These are phyloP conservation scores for Apodemia duryi DNA, from an alignment of 2,888 invertebrate species.

Conservation along the genomic window DNA sequence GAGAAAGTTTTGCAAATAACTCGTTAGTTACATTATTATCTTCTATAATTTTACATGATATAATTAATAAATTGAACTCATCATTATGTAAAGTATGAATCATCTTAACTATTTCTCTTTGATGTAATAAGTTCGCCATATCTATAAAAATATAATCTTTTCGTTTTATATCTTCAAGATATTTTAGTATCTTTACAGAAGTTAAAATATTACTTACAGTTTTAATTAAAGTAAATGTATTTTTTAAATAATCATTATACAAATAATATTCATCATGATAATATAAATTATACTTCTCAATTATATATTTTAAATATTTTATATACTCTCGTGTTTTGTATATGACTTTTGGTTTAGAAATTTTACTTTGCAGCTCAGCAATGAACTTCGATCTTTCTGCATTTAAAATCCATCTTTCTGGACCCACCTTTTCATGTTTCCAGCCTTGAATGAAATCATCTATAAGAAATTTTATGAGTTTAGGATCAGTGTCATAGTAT, in stretches of 20 bases:
- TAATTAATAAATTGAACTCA: not conserved
- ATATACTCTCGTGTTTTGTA: not conserved
- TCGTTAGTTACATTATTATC: not conserved
- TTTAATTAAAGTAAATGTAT: not conserved
- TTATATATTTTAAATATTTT: not conserved
- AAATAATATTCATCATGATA: not conserved
- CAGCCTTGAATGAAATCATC: not conserved
- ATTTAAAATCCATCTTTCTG: not conserved
- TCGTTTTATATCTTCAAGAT: not conserved
- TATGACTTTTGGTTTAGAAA: not conserved
- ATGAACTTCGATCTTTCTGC: not conserved
- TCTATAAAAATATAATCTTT: not conserved
- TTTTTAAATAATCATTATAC: not conserved
- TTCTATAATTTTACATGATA: not conserved
- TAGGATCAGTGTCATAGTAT: conserved; percentile 7
- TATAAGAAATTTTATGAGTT: conserved; percentile 2
- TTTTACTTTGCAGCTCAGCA: not conserved
- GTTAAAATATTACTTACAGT: not conserved
- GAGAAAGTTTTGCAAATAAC: not conserved
- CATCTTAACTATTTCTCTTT: not conserved
- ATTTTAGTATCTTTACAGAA: not conserved
- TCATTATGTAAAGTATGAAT: not conserved
- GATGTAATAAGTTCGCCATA: not conserved
- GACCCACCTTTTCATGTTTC: not conserved
- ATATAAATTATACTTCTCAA: not conserved